These are phyloP conservation scores for Acrossocheilus wenchowensis DNA, from an alignment of 2,797 vertebrate genomes.

Conservation along the genomic window DNA sequence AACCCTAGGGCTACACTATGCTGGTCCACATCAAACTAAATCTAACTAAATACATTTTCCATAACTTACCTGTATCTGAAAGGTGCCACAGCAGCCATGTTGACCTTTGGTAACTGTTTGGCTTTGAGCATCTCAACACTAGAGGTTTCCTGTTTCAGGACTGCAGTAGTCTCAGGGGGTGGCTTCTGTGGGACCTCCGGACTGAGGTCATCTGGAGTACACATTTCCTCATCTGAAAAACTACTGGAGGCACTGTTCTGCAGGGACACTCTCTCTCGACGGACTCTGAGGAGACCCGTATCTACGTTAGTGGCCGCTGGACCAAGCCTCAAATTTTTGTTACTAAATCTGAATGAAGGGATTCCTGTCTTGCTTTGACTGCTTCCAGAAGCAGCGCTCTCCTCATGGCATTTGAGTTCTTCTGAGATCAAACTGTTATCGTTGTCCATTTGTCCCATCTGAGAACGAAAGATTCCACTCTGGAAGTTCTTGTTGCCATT, in stretches of 20 bases:
- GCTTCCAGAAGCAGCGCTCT: constrained; percentile 14
- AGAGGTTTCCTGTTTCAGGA: neutral
- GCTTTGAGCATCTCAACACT: constrained; percentile 60
- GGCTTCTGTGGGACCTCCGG: constrained; percentile 52
- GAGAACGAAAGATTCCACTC: constrained; percentile 55
- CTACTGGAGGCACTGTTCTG: constrained; percentile 66
- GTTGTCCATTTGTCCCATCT: constrained; percentile 63
- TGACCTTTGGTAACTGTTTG: constrained; percentile 73
- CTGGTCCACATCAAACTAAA: neutral
- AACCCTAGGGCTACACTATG: neutral
- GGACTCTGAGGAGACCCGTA: constrained; percentile 2
- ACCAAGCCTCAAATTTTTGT: constrained; percentile 63
- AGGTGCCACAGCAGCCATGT: constrained; percentile 90
- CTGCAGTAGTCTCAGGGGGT: neutral
- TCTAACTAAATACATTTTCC: neutral
- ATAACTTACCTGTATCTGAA: constrained; percentile 86
- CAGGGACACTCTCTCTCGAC: constrained; percentile 33
- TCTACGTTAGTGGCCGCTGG: neutral
- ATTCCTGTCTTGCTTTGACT: constrained; percentile 15
- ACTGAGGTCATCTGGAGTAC: constrained; percentile 75
- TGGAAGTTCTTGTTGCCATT: constrained; percentile 73
- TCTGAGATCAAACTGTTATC: constrained; percentile 54
- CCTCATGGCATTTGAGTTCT: neutral
- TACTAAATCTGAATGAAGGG: constrained; percentile 54
- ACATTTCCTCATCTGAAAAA: constrained; percentile 82